These are phyloP conservation scores for Thereva nobilitata DNA, from an alignment of 2,888 invertebrate genomes.

Conservation along the genomic window DNA sequence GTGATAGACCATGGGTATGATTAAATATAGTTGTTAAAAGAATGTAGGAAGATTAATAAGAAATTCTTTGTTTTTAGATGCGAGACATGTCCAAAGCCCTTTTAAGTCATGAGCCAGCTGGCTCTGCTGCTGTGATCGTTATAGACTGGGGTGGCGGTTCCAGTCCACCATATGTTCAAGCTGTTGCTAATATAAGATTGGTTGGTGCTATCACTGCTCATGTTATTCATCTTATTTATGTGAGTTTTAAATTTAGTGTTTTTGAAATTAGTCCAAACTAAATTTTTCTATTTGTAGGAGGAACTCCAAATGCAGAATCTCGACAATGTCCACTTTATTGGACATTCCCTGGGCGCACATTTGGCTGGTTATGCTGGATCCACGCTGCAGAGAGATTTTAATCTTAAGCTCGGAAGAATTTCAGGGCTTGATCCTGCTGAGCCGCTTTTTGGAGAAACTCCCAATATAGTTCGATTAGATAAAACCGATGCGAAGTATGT, in stretches of 20 bases:
- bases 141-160: constrained; percentile 88
- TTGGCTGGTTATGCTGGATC: constrained; percentile 83
- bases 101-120: constrained; percentile 65
- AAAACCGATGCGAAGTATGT: constrained; percentile 85
- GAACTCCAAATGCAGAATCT: constrained; percentile 62
- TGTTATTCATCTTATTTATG: constrained; percentile 64
- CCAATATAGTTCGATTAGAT: constrained; percentile 80
- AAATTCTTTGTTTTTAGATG: constrained; percentile 58
- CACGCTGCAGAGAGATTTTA: constrained; percentile 70
- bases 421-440: constrained; percentile 91
- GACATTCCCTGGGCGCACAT: constrained; percentile 86
- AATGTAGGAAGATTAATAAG: constrained; percentile 31
- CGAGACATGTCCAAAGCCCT: constrained; percentile 73
- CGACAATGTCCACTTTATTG: constrained; percentile 78
- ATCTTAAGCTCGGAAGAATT: constrained; percentile 75
- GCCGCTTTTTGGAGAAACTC: constrained; percentile 84
- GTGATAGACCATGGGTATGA: constrained; percentile 77
- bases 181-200: constrained; percentile 86
- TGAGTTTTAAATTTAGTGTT: constrained; percentile 50
- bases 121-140: constrained; percentile 74
- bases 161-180: constrained; percentile 87
- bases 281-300: constrained; percentile 57
- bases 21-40: constrained; percentile 20
- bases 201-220: constrained; percentile 84
- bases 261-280: not conserved